phyloP scores from a whole-genome alignment of 2,797 vertebrate genomes.

The Phataginus tetradactyla region DNA sequence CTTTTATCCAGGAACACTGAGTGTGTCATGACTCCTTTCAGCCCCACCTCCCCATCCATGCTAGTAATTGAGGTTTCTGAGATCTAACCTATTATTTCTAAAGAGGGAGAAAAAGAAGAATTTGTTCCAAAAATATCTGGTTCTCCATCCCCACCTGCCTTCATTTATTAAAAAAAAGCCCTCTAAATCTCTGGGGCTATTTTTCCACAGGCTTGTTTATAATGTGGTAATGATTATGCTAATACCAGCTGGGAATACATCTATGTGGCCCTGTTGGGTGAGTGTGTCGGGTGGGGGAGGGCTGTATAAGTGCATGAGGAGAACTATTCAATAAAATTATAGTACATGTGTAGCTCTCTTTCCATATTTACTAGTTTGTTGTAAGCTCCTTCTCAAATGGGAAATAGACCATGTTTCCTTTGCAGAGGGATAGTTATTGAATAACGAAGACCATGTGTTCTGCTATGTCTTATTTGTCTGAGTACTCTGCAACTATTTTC shows the following conservation, averaged over 20 bases:
- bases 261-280: slow-evolving; percentile 58
- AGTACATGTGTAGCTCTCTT: slow-evolving; percentile 82
- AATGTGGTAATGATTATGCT: slow-evolving; percentile 80
- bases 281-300: background rate
- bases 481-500: slow-evolving; percentile 79
- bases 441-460: slow-evolving; percentile 88
- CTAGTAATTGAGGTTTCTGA: slow-evolving; percentile 62
- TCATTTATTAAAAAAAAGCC: slow-evolving; percentile 70
- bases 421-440: slow-evolving; percentile 83
- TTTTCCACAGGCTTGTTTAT: slow-evolving; percentile 70
- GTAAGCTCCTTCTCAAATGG: slow-evolving; percentile 85
- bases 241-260: slow-evolving; percentile 72
- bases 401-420: slow-evolving; percentile 88
- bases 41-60: slow-evolving; percentile 38
- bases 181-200: slow-evolving; percentile 68
- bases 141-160: slow-evolving; percentile 62
- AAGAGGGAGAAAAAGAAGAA: background rate
- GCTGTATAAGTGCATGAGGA: slow-evolving; percentile 63
- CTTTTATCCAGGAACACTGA: slow-evolving; percentile 25
- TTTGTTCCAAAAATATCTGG: slow-evolving; percentile 63
- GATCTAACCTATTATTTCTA: slow-evolving; percentile 8
- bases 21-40: slow-evolving; percentile 14
- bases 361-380: slow-evolving; percentile 85
- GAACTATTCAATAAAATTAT: slow-evolving; percentile 72
- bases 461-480: slow-evolving; percentile 77